These are phyloP conservation scores for Etia nguti DNA, from an alignment of 2,113 vertebrate species.

Conservation along the genomic window DNA sequence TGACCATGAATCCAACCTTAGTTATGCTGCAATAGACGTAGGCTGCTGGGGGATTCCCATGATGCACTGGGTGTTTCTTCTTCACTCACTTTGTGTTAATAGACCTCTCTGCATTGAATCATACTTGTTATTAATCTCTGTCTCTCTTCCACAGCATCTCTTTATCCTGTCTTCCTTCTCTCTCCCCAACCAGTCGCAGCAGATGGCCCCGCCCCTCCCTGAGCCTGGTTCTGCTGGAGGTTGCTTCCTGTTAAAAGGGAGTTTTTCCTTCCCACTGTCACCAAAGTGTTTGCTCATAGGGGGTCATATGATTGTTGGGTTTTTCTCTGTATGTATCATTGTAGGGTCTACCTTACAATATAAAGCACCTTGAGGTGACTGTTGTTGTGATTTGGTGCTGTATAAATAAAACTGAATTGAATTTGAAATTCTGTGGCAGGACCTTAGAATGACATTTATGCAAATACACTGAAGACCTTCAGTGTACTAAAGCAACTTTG, in stretches of 20 bases:
- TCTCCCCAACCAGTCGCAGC: not conserved
- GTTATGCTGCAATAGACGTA: too few species aligned
- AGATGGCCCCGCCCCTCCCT: not conserved
- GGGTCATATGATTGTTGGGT: not conserved
- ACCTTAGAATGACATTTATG: not conserved
- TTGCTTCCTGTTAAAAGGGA: not conserved
- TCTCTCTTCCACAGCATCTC: too few species aligned
- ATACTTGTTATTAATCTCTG: not conserved
- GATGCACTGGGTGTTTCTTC: not conserved
- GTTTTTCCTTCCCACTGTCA: accelerated
- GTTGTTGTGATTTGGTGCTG: not conserved
- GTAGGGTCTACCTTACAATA: accelerated
- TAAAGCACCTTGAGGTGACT: not conserved
- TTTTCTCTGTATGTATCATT: not conserved
- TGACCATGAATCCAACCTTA: too few species aligned
- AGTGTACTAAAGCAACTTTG: not conserved
- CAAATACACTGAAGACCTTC: not conserved
- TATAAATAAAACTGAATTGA: not conserved
- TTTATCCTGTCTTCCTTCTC: too few species aligned
- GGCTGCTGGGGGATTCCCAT: not conserved
- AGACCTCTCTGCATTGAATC: not conserved
- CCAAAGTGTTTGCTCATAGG: not conserved
- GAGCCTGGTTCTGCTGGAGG: accelerated
- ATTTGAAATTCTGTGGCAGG: not conserved
- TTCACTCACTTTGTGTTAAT: not conserved